phyloP scores from a whole-genome alignment of 2,113 vertebrate genomes.

The Tamias sibiricus region DNA sequence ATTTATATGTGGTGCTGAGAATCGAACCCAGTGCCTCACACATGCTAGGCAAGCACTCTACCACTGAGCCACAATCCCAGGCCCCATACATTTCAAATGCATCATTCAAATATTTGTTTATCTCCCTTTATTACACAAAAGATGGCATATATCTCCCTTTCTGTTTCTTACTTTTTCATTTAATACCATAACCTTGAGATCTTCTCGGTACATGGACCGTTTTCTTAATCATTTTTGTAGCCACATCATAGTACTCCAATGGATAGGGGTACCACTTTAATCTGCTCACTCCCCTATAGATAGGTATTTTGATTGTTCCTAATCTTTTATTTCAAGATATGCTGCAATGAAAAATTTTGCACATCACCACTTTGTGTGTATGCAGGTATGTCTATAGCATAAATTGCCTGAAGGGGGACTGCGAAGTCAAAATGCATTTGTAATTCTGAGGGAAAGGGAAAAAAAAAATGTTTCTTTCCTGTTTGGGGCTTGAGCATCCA shows the following conservation, averaged over 20 bases:
- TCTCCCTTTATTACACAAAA: background rate
- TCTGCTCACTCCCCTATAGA: background rate
- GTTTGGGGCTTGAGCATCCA: background rate
- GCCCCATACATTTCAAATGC: no score
- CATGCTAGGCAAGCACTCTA: no score
- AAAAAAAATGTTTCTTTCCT: background rate
- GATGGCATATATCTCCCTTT: background rate
- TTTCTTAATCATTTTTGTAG: background rate
- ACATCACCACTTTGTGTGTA: background rate
- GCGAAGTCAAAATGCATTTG: background rate
- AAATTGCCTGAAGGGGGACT: background rate
- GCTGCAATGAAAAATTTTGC: background rate
- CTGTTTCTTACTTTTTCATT: slow-evolving; percentile 30
- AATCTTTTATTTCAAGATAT: slow-evolving; percentile 22
- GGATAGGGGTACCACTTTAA: background rate
- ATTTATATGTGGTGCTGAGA: no score
- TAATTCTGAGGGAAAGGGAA: background rate
- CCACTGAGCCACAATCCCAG: no score
- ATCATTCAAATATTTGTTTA: background rate
- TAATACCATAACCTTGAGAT: slow-evolving; percentile 13
- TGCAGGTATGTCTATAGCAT: background rate
- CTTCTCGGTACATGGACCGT: background rate
- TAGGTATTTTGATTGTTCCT: background rate
- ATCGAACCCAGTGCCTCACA: no score
- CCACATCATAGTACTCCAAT: background rate